Percentiles rank a stretch among this genome's conserved stretches.
Conservation (phyloP, 2,888 invertebrate species). For the Hirtodrosophila duncani region DNA sequence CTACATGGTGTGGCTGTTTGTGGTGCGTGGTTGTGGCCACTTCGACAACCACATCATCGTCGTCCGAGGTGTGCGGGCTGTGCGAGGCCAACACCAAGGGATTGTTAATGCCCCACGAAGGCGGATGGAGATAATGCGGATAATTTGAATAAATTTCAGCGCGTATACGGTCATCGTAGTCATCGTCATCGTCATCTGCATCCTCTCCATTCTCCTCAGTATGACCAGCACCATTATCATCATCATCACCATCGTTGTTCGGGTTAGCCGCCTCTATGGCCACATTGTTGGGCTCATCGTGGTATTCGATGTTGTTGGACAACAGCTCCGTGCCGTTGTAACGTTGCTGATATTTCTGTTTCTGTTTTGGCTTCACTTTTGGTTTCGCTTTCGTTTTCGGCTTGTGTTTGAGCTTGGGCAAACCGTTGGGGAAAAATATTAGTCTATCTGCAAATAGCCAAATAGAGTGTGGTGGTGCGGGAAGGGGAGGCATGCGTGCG, state of each 20-base stretch:
- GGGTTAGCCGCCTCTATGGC: constrained; percentile 78
- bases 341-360: constrained; percentile 32
- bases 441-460: constrained; percentile 74
- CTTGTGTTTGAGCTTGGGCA: constrained; percentile 74
- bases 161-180: constrained; percentile 80
- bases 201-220: constrained; percentile 60
- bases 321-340: constrained; percentile 47
- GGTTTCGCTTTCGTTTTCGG: constrained; percentile 61
- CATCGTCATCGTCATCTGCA: constrained; percentile 78
- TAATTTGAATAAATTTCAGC: constrained; percentile 80
- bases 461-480: neutral
- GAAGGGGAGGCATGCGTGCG: too few relatives aligned
- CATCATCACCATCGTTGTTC: constrained; percentile 74
- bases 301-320: constrained; percentile 65
- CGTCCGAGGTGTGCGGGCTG: constrained; percentile 78
- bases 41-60: constrained; percentile 72
- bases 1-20: constrained; percentile 39
- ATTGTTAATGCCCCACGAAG: constrained; percentile 78
- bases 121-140: constrained; percentile 83
- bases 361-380: constrained; percentile 37
- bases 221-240: constrained; percentile 14
- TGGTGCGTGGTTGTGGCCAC: constrained; percentile 68
- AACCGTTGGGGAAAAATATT: constrained; percentile 76
- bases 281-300: constrained; percentile 40
- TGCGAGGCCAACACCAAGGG: constrained; percentile 78